phyloP scores from a whole-genome alignment of 2,888 invertebrate genomes.

The Epinotia demarniana region DNA sequence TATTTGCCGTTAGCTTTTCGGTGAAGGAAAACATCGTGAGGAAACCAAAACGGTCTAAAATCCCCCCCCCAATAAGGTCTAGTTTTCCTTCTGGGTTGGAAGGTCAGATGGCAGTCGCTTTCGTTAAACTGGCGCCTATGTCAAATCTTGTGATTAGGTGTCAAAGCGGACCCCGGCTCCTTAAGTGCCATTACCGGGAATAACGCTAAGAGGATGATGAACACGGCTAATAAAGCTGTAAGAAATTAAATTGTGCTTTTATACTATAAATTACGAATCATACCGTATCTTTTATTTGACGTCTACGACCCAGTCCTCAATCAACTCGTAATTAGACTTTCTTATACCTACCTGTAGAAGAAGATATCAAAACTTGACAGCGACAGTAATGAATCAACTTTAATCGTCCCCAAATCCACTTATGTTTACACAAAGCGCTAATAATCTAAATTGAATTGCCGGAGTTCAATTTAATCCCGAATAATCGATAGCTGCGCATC shows the following conservation, averaged over 20 bases:
- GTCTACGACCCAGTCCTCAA: slow-evolving; percentile 5
- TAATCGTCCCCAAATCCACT: slow-evolving; percentile 50
- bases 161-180: too few relatives aligned
- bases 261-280: slow-evolving; percentile 2
- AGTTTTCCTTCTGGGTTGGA: too few relatives aligned
- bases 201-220: too few relatives aligned
- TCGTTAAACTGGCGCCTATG: too few relatives aligned
- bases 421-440: slow-evolving; percentile 43
- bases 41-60: too few relatives aligned
- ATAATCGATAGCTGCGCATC: slow-evolving; percentile 56
- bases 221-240: neutral
- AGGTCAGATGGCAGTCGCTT: too few relatives aligned
- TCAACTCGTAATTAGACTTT: slow-evolving; percentile 45
- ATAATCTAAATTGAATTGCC: slow-evolving; percentile 49
- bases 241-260: neutral
- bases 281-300: slow-evolving; percentile 6
- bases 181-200: too few relatives aligned
- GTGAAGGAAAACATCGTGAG: too few relatives aligned
- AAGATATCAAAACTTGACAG: slow-evolving; percentile 52
- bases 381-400: slow-evolving; percentile 53
- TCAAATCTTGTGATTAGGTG: too few relatives aligned
- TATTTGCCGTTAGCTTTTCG: too few relatives aligned
- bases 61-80: too few relatives aligned
- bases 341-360: slow-evolving; percentile 43
- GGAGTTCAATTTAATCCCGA: slow-evolving; percentile 36